Base-by-base conservation (phyloP, 2,113 vertebrate genomes). In the Hipposideros armiger region DNA sequence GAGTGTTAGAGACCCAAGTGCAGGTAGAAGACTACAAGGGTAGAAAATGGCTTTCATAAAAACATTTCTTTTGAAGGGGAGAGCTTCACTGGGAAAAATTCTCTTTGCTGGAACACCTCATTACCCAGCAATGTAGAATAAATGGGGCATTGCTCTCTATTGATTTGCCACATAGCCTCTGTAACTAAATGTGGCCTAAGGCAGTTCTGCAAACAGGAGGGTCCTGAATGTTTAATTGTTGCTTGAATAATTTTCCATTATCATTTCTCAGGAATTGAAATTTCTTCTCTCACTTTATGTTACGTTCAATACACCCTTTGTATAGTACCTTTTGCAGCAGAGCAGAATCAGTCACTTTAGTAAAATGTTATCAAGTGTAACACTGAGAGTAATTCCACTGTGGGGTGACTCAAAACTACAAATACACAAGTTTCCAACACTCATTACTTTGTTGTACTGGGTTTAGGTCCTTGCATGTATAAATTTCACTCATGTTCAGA, bases 171-270 rank as follows among this genome's bases (percentile, higher is more conserved):
- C 81, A 8, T 30, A 56, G 58, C 26, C 85, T 92, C 73, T 83
- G 62, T 69, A 92, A 86, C 67, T 96, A 94, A 96, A 91, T 42
- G 45, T 80, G 73, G 86, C 95, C 62, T 95, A 67, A 91, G 67
- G 88, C 85, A 88, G 16, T 78, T 83, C 36, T 96, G 40, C 9
- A 96, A 95, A 96, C 24, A 81, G 74, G 58, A 84, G 19, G 3
- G 50, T 90, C 28, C 73, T 32, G 54, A 90, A 92, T 94, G 42
- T 87, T 87, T 97, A 96, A 96, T 94, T 96, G 85, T 85, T 88
- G 81, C 52, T 85, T 94, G 77, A 94, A 82, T 67, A 84, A 87
- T 60, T 96, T 92, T 92, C 32, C 62, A 91, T 94, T 52, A 67
- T 92, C n/a, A 72, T 72, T 81, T 87, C 54, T 72, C 50, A 32